phyloP scores from a whole-genome alignment of 2,888 invertebrate genomes.

The Drosophila hamatofila region DNA sequence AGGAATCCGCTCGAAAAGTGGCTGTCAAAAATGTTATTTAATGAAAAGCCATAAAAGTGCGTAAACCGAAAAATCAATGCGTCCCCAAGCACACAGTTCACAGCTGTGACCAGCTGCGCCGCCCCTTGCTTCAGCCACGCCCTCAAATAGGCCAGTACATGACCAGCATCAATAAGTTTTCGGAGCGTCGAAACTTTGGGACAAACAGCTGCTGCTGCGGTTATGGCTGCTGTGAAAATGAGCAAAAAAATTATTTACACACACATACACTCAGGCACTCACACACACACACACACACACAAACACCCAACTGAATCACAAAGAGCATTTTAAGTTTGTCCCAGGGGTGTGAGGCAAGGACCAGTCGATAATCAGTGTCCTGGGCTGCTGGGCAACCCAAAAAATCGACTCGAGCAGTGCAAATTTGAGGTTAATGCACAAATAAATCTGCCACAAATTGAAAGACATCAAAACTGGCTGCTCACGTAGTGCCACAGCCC shows the following conservation, averaged over 20 bases:
- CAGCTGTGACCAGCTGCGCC: slow-evolving; percentile 55
- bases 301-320: slow-evolving; percentile 26
- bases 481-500: slow-evolving; percentile 40
- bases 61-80: slow-evolving; percentile 66
- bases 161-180: slow-evolving; percentile 76
- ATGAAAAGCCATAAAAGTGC: slow-evolving; percentile 71
- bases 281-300: slow-evolving; percentile 25
- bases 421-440: slow-evolving; percentile 77
- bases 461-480: slow-evolving; percentile 68
- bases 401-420: slow-evolving; percentile 66
- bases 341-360: slow-evolving; percentile 4
- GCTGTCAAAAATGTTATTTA: slow-evolving; percentile 63
- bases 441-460: slow-evolving; percentile 78
- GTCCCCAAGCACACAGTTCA: slow-evolving; percentile 36
- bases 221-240: slow-evolving; percentile 58
- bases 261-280: slow-evolving; percentile 16
- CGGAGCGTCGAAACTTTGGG: slow-evolving; percentile 46
- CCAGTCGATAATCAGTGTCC: slow-evolving; percentile 66
- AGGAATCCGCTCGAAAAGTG: slow-evolving; percentile 24
- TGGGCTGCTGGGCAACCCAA: slow-evolving; percentile 16
- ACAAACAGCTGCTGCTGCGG: slow-evolving; percentile 58
- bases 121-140: slow-evolving; percentile 4
- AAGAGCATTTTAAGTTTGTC: slow-evolving; percentile 48
- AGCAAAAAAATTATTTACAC: slow-evolving; percentile 71
- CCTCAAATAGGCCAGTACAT: slow-evolving; percentile 54